Evolutionary conservation across 2,888 invertebrate species (phyloP).

Genomic region (Dryobotodes eremita): DNA sequence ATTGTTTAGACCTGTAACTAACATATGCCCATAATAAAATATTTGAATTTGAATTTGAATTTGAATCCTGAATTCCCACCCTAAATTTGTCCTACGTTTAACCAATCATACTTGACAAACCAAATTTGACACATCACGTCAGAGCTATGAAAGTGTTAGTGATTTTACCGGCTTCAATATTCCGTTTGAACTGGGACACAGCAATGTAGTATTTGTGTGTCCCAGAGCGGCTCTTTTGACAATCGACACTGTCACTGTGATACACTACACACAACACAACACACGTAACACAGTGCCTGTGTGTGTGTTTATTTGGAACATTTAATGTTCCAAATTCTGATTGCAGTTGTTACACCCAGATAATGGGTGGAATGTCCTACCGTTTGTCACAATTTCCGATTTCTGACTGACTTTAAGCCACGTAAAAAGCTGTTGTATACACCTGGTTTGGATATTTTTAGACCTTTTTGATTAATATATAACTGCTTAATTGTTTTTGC

Average conservation of each 20-base stretch:
- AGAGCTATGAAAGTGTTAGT: background rate
- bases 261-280: background rate
- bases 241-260: background rate
- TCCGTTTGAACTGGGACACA: constrained; percentile 2
- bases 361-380: background rate
- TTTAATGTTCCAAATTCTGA: background rate
- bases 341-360: background rate
- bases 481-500: background rate
- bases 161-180: constrained; percentile 3
- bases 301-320: no score
- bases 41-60: no score
- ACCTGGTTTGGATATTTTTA: background rate
- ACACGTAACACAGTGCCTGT: no score
- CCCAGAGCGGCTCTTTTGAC: background rate
- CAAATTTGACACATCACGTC: background rate
- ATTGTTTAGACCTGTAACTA: no score
- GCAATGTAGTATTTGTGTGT: background rate
- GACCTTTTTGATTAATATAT: background rate
- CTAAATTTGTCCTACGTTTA: background rate
- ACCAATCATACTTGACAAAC: background rate
- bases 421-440: background rate
- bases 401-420: background rate
- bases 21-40: no score
- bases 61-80: no score
- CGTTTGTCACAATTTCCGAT: background rate